Conservation (phyloP, 2,113 vertebrate genomes). For the Pseudolaguvia tuberculata region DNA sequence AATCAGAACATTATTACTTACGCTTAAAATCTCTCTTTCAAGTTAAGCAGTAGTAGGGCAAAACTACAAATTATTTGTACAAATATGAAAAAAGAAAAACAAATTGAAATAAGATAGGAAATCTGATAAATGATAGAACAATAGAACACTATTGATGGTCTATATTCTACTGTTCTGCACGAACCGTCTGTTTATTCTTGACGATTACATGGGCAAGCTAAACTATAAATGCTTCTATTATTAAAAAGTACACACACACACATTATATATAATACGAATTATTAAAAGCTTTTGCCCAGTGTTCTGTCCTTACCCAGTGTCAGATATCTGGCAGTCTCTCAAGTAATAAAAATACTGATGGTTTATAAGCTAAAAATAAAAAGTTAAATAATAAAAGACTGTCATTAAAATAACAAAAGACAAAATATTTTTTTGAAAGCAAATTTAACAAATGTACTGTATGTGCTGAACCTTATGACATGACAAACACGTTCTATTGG, state of each 20-base stretch:
- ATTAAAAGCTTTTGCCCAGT: slow-evolving; percentile 13
- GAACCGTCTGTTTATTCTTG: not conserved
- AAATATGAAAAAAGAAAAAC: not conserved
- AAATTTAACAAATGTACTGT: too few species aligned
- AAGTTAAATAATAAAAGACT: not conserved
- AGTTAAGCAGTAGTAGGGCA: too few species aligned
- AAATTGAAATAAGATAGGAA: not conserved
- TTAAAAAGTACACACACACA: too few species aligned
- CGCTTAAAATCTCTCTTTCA: not conserved
- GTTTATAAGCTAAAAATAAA: not conserved
- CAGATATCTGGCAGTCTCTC: slow-evolving; percentile 7
- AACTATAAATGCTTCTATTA: not conserved
- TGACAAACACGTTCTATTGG: not conserved
- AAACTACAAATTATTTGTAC: slow-evolving; percentile 2
- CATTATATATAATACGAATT: not conserved
- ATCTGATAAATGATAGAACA: not conserved
- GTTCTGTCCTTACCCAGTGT: slow-evolving; percentile 22
- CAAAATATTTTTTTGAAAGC: too few species aligned
- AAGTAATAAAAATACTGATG: not conserved
- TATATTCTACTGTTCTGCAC: not conserved
- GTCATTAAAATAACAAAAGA: not conserved
- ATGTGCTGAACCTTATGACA: not conserved
- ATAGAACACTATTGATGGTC: not conserved
- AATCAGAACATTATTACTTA: not conserved
- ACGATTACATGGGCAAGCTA: not conserved